Conservation (phyloP, 1,140 invertebrate genomes). For the Lithobius niger region DNA sequence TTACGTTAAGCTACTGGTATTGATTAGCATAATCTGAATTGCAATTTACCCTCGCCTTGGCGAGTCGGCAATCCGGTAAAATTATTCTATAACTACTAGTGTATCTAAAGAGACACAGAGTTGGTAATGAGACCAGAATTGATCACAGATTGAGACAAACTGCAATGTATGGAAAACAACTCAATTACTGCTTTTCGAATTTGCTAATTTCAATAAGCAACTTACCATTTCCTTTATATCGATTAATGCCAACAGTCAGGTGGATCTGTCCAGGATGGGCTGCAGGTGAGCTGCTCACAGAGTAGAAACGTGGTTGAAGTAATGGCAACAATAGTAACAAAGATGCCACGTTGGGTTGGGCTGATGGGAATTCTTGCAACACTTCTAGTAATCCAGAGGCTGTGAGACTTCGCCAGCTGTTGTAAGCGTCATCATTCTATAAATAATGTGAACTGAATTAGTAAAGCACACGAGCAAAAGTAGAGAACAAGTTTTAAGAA, state of each 20-base stretch:
- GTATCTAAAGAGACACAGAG: too few relatives aligned
- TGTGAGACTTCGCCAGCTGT: slow-evolving; percentile 81
- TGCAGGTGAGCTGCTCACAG: slow-evolving; percentile 75
- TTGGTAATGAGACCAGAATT: too few relatives aligned
- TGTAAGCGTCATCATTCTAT: slow-evolving; percentile 75
- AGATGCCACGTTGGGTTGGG: slow-evolving; percentile 63
- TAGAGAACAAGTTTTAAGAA: not conserved
- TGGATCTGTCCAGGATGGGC: slow-evolving; percentile 65
- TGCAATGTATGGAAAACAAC: too few relatives aligned
- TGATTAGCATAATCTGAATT: too few relatives aligned
- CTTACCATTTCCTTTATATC: not conserved
- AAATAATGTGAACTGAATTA: slow-evolving; percentile 15
- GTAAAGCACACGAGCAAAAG: slow-evolving; percentile 22
- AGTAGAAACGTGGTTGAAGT: slow-evolving; percentile 85
- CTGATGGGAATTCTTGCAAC: slow-evolving; percentile 73
- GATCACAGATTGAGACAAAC: too few relatives aligned
- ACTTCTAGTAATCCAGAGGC: slow-evolving; percentile 78
- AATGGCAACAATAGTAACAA: slow-evolving; percentile 69
- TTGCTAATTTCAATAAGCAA: slow-evolving; percentile 16
- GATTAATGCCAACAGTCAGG: slow-evolving; percentile 53
- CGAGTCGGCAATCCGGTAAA: too few relatives aligned
- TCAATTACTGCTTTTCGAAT: too few relatives aligned
- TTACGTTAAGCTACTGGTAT: too few relatives aligned
- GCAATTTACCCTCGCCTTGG: too few relatives aligned
- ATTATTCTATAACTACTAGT: too few relatives aligned